Percentiles rank a stretch among this genome's conserved stretches.
phyloP scores from a whole-genome alignment of 2,113 vertebrate species.

The Brachypteracias leptosomus region DNA sequence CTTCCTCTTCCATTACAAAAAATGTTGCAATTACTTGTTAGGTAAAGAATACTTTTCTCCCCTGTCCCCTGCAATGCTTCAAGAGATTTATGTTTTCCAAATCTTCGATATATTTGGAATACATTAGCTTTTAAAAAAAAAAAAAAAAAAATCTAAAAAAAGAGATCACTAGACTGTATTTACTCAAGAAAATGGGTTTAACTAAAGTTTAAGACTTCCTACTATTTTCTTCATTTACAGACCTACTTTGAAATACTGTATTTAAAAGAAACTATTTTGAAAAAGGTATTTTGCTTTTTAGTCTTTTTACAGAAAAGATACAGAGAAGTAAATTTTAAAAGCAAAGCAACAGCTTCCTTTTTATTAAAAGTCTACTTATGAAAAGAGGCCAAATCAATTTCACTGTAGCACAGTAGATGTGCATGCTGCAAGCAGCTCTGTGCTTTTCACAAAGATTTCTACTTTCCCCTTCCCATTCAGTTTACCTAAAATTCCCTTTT shows the following conservation, averaged over 20 bases:
- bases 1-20: not conserved
- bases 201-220: not conserved
- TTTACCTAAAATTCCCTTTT: conserved; percentile 95
- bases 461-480: not conserved
- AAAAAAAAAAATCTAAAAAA: not conserved
- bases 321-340: not conserved
- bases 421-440: not conserved
- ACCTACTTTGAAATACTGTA: not conserved
- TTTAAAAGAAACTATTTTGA: not conserved
- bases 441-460: not conserved
- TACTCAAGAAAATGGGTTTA: not conserved
- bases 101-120: not conserved
- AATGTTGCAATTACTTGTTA: not conserved
- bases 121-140: not conserved
- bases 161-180: not conserved
- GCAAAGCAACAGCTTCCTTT: not conserved
- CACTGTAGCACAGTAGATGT: not conserved
- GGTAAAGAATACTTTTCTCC: not conserved
- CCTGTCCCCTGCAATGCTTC: not conserved
- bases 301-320: not conserved
- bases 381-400: not conserved
- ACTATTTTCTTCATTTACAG: not conserved
- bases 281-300: not conserved
- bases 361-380: not conserved
- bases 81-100: not conserved